Evolutionary conservation across 2,888 invertebrate species (phyloP), one percentile per base, ranked within the genome.

Genomic region (Nebria salina): DNA sequence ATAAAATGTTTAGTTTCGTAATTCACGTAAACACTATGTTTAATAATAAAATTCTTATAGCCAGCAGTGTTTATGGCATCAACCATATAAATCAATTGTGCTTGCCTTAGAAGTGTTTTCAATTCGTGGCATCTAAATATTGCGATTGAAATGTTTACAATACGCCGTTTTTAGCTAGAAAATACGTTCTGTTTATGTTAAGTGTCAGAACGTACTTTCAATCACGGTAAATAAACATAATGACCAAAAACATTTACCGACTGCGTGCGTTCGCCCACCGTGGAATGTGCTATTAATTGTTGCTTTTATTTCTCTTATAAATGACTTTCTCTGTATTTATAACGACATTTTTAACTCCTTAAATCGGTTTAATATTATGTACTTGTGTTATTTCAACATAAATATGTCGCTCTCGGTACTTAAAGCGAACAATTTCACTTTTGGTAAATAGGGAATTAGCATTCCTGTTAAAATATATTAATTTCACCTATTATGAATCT

Each of bases 41-140:
- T 68, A 68, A 68, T 68, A 68, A n/a, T 68, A 72, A 72, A 26
- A 34, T 72, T 9, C 9, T 11, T 34, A 70, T 26, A 34, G n/a
- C 13, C 41, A 34, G 34, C 13, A 25, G 72, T 72, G 72, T 72
- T 72, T 72, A 34, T 7, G 13, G 13, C 26, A 72, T 15, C 72
- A 72, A 15, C 34, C 7, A 72, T 11, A 72, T 72, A 72, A 72
- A 72, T 72, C 72, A 72, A 72, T 72, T 72, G 72, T 72, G 72
- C 34, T 34, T 72, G n/a, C 4, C 34, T 25, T 34, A 72, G 26
- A 72, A 72, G 72, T 34, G 70, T n/a, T 70, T 20, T 20, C n/a
- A 15, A 70, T 70, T 70, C 20, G 15, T 15, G 6, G 13, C 72
- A 72, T 34, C 34, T 25, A 26, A 34, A 13, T 72, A 34, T 72